Base-by-base conservation (phyloP, 2,888 invertebrate species). In the Chymomyza procnemis region DNA sequence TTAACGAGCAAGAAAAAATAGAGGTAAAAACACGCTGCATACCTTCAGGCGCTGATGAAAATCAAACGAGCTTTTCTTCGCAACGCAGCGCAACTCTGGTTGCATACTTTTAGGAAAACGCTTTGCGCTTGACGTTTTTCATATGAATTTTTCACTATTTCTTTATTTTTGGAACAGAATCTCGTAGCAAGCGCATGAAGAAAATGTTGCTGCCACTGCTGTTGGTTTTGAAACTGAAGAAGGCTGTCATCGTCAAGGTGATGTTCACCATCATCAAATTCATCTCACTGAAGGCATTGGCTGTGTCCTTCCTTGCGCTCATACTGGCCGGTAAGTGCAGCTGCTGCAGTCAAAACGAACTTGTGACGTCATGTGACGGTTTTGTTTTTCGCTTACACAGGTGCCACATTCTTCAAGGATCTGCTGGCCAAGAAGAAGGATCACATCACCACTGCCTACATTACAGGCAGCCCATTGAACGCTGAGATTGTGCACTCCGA, bases 251-350 rank as follows among this genome's bases (percentile, higher is more conserved):
- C 56, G 88, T 94, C 61, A 94, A 94, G 34, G 91, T 94, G 26
- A 88, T 94, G 56, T 91, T 94, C 72, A 92, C 93, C 22, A 87
- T 93, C 66, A 92, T 94, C 56, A 93, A 93, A n/a, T 89, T 94
- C 70, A 92, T 94, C 59, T 93, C 94, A 8, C 92, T 94, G 79
- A 94, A 94, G 89, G 94, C 94, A 64, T 91, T 94, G 63, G 93
- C 93, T 67, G 92, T 93, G 34, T 93, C 94, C 59, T 85, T 94
- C 55, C 91, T 93, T 73, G 93, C 94, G 30, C 90, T 94, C 71
- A 90, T 93, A 47, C 90, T 94, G 48, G 93, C 94, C 22, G 93
- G 93, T 91, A 79, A 86, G 87, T 86, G n/a, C 16, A 62, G 8
- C 46, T 46, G 50, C 19, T 26, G 26, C 26, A 4, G 1, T 26